Evolutionary conservation across 2,113 vertebrate species (phyloP), one percentile per base, ranked within the genome.

Genomic region (Microcebus griseorufus): DNA sequence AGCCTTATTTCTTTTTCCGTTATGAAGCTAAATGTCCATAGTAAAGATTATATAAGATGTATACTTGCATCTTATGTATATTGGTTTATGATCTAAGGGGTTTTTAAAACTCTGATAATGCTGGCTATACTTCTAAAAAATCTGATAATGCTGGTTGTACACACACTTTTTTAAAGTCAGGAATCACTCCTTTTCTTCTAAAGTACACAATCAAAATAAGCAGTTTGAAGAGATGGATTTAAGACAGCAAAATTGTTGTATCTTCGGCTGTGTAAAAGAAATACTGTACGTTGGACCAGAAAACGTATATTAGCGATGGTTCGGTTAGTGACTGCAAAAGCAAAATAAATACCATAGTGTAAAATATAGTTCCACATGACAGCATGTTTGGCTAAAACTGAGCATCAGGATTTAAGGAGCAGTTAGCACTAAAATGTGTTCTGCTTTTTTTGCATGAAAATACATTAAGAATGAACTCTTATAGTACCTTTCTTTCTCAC

Each of bases 181-280:
- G 79, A 96, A 92, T 94, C 79, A 73, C 83, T 93, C 58, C 62
- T 94, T 95, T 96, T 97, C 83, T 97, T 94, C 86, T 96, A 91
- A 96, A 96, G 82, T 82, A 96, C 91, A 94, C 88, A 97, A 89
- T 97, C 97, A 97, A 97, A 97, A 97, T 97, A 97, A 96, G 91
- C 86, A 93, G 82, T 96, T 95, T 97, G 97, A 94, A 87, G 82
- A 94, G 75, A 98, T 97, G 87, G 95, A 92, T 98, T 96, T 97
- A 97, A 98, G 96, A 97, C 90, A 93, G 91, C 94, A 88, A 96
- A 97, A 98, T 97, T 97, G 93, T 96, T 96, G 92, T 96, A 95
- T 95, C 92, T 97, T 98, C 81, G 32, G 85, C 93, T 96, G 93
- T 93, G 91, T 97, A 92, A 97, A 97, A 96, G 91, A 96, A 95